Conservation (phyloP, 2,797 vertebrate species). For the Arnoldichthys spilopterus region DNA sequence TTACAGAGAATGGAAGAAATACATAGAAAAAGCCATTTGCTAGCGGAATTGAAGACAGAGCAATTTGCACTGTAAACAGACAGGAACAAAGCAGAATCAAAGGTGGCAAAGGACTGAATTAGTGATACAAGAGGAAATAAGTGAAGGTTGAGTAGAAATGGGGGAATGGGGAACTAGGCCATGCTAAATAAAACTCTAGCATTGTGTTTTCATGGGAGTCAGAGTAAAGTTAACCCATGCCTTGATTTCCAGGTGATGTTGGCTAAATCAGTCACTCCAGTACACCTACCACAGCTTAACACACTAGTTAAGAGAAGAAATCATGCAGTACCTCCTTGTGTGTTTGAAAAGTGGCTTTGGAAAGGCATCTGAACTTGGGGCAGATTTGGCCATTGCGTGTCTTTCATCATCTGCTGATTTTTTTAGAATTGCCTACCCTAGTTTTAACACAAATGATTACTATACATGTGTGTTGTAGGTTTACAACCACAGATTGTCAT, state of each 20-base stretch:
- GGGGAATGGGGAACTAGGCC: slow-evolving; percentile 24
- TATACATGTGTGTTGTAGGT: too few species aligned
- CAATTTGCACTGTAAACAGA: slow-evolving; percentile 30
- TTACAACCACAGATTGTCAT: too few species aligned
- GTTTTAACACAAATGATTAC: too few species aligned
- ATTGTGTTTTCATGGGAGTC: not conserved
- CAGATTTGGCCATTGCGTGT: too few species aligned
- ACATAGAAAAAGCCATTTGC: slow-evolving; percentile 30
- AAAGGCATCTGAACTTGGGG: too few species aligned
- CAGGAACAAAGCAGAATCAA: slow-evolving; percentile 33
- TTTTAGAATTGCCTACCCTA: too few species aligned
- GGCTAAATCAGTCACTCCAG: not conserved
- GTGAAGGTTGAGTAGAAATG: not conserved
- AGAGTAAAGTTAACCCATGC: not conserved
- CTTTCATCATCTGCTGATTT: too few species aligned
- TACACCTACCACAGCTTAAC: not conserved
- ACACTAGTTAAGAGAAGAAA: too few species aligned
- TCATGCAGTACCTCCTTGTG: too few species aligned
- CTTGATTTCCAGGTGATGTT: not conserved
- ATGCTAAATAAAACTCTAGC: slow-evolving; percentile 41
- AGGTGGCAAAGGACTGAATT: slow-evolving; percentile 32
- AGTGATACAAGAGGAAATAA: slow-evolving; percentile 12
- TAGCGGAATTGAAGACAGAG: slow-evolving; percentile 32
- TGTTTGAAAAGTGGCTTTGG: too few species aligned
- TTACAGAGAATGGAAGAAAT: not conserved